Percentiles rank a stretch among this genome's conserved stretches.
phyloP scores from a whole-genome alignment of 2,888 invertebrate species.

The Campoplex nolae region DNA sequence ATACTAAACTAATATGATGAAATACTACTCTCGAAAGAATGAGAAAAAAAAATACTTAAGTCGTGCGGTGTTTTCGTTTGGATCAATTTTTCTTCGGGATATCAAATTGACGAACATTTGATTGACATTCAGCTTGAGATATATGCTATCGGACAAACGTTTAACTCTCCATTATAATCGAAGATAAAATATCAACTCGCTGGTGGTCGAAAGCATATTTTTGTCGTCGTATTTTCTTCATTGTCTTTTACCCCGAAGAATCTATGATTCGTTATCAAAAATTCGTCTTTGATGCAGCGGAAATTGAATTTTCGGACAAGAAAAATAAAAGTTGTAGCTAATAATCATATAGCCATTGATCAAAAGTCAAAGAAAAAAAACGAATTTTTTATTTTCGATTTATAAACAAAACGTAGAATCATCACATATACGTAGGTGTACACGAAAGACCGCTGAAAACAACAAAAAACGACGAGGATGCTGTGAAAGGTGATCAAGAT shows the following conservation, averaged over 20 bases:
- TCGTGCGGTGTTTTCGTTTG: background rate
- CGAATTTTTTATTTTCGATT: background rate
- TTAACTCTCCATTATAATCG: background rate
- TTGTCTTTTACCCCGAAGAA: background rate
- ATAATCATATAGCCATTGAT: background rate
- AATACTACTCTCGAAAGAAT: background rate
- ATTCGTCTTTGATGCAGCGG: no score
- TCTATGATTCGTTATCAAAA: background rate
- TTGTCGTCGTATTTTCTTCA: background rate
- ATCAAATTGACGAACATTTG: background rate
- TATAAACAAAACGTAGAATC: background rate
- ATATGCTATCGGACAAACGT: background rate
- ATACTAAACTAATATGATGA: background rate
- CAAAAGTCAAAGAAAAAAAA: background rate
- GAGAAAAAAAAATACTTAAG: background rate
- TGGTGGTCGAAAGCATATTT: conserved; percentile 4
- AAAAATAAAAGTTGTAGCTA: background rate
- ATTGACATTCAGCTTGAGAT: conserved; percentile 4
- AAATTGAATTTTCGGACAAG: background rate
- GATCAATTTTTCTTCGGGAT: background rate
- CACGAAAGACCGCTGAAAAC: background rate
- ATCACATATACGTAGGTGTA: background rate
- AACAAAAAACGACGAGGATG: conserved; percentile 15
- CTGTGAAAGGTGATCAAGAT: background rate
- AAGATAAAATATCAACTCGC: conserved; percentile 12